Percentiles rank a stretch among this genome's conserved stretches.
phyloP scores from a whole-genome alignment of 2,797 vertebrate genomes.

The Artibeus lituratus region DNA sequence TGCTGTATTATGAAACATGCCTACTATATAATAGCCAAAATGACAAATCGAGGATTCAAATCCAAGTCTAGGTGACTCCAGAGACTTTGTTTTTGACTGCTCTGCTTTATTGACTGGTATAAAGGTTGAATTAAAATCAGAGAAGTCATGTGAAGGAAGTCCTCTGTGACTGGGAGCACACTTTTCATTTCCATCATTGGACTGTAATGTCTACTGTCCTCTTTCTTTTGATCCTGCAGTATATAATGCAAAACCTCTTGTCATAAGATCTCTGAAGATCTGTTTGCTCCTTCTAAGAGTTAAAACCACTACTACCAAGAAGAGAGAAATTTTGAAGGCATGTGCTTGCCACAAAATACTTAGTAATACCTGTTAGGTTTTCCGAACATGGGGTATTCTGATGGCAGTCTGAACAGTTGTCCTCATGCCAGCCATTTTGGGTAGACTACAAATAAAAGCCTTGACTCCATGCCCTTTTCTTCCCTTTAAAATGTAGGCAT shows the following conservation, averaged over 20 bases:
- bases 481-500: not conserved
- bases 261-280: not conserved
- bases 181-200: not conserved
- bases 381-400: not conserved
- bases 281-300: not conserved
- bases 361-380: not conserved
- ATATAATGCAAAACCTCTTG: not conserved
- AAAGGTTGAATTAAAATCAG: not conserved
- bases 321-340: not conserved
- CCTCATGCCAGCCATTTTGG: not conserved
- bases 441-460: not conserved
- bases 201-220: not conserved
- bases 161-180: not conserved
- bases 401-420: not conserved
- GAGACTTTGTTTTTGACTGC: not conserved
- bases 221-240: not conserved
- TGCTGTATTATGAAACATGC: not conserved
- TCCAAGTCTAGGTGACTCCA: not conserved
- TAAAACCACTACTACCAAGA: not conserved
- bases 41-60: not conserved
- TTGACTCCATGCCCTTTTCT: not conserved
- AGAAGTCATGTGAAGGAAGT: not conserved
- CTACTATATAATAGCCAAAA: not conserved
- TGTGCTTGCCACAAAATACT: slow-evolving; percentile 12
- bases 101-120: not conserved